These are phyloP conservation scores for Cettia cetti DNA, from an alignment of 2,113 vertebrate species.

Conservation along the genomic window DNA sequence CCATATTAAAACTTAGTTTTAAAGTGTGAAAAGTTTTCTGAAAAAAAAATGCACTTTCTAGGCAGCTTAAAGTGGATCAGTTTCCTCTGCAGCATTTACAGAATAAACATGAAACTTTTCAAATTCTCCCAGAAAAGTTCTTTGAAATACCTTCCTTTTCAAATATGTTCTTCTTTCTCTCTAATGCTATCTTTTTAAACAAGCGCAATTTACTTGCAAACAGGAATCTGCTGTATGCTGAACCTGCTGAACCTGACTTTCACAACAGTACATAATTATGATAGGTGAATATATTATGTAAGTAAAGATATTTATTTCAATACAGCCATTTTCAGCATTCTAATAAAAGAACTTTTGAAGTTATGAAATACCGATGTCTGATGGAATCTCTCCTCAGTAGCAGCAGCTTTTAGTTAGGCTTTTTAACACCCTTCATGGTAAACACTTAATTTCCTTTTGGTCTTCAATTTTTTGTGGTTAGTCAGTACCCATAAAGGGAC, in stretches of 20 bases:
- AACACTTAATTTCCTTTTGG: neutral
- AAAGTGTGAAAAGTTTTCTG: neutral
- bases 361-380: neutral
- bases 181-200: neutral
- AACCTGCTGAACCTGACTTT: conserved; percentile 23
- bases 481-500: neutral
- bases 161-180: neutral
- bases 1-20: neutral
- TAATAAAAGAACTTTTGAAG: neutral
- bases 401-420: neutral
- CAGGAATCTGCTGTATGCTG: neutral
- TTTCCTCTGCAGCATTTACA: neutral
- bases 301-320: neutral
- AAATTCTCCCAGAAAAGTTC: neutral
- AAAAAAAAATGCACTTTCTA: neutral
- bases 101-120: neutral
- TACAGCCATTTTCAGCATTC: neutral
- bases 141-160: neutral
- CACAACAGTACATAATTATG: neutral
- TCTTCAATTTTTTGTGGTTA: neutral
- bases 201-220: neutral
- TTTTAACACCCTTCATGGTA: neutral
- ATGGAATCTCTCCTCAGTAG: neutral
- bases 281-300: neutral
- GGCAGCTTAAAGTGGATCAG: neutral